phyloP scores from a whole-genome alignment of 2,888 invertebrate genomes.

The Micropterix aruncella region DNA sequence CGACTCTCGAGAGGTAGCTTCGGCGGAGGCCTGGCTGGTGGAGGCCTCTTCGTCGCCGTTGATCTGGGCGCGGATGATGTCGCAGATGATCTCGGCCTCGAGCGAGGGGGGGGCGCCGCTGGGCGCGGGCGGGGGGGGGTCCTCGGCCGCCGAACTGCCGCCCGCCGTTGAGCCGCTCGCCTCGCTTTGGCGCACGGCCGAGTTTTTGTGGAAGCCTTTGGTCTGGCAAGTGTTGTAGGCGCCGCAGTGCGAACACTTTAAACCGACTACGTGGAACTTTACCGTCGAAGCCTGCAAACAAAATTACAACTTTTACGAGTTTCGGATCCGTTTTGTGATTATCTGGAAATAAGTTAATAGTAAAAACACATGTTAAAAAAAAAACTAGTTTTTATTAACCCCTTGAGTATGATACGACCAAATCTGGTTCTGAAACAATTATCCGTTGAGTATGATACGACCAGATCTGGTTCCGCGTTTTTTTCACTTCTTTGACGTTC shows the following conservation, averaged over 20 bases:
- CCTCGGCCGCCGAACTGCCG: conserved; percentile 15
- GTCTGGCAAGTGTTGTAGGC: conserved; percentile 82
- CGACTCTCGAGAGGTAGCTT: not conserved
- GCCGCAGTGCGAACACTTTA: conserved; percentile 78
- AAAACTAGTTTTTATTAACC: no score
- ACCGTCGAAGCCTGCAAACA: conserved; percentile 58
- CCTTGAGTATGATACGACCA: no score
- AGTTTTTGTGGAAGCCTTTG: conserved; percentile 45
- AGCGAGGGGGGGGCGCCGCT: conserved; percentile 19
- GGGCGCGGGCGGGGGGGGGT: conserved; percentile 16
- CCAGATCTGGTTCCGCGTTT: no score
- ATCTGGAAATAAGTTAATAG: no score
- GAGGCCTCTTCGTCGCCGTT: conserved; percentile 15
- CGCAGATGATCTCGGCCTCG: conserved; percentile 18
- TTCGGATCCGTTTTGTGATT: no score
- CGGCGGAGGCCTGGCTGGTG: not conserved
- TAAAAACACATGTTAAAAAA: no score
- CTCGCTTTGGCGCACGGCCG: conserved; percentile 10
- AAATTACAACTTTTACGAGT: no score
- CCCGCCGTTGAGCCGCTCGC: conserved; percentile 3
- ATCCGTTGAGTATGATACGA: no score
- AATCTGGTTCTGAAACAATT: no score
- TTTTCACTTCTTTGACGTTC: no score
- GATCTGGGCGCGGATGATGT: conserved; percentile 10
- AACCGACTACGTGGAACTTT: conserved; percentile 75